Evolutionary conservation across 2,888 invertebrate genomes (phyloP), one percentile per base, ranked within the genome.

Genomic region (Cacoxenus indagator): DNA sequence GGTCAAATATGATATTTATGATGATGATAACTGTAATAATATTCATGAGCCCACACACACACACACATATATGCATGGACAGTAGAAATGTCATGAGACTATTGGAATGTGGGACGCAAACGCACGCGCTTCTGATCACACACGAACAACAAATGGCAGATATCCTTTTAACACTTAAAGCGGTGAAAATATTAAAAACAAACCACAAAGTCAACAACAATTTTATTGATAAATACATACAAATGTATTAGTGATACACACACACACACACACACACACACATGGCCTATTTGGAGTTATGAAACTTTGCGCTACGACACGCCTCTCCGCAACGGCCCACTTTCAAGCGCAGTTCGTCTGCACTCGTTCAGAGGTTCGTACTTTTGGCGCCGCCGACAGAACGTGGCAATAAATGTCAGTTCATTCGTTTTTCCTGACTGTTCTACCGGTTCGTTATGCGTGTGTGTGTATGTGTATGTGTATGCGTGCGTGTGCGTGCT

Each of bases 181-280:
- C 81, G 80, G 78, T 78, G 76, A 78, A 81, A 79, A 76, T 81
- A 76, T 81, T 79, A 78, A 78, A 83, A 78, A 77, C 75, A 83
- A 81, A 80, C 85, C 84, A 75, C 84, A 84, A 81, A 83, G 77
- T 77, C 83, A 81, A 80, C 81, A 78, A 72, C 71, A 66, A 67
- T 84, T 85, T 84, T 84, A 85, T 85, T 84, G 85, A 85, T 85
- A 84, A 81, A 85, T 81, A 76, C 75, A 48, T 57, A n/a, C n/a
- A n/a, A n/a, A 45, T 64, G 43, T 29, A 17, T 55, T 37, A 24
- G 19, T 65, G 29, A 9, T 22, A 70, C 69, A 70, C 55, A 62
- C 66, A 69, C 54, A 70, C 54, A 65, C 57, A 69, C 57, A 70
- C 57, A 29, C n/a, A 48, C 61, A 19, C 24, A 48, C n/a, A 65